Evolutionary conservation across 92 coral and sea anemone species (phyloP), one percentile per base, ranked within the genome.

Genomic region (Porites lobata): DNA sequence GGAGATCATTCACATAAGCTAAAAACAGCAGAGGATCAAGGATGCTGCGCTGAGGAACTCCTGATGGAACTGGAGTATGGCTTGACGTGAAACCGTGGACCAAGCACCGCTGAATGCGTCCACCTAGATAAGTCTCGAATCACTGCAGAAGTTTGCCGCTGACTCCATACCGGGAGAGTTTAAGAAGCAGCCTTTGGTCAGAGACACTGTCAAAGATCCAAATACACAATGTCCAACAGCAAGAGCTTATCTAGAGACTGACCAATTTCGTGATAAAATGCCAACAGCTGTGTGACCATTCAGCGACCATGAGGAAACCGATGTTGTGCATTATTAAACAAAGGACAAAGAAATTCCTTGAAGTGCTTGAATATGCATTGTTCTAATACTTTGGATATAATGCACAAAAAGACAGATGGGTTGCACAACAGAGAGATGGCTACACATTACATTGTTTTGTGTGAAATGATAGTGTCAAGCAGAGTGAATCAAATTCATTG

Each of bases 81-180:
- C 90, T 77, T 2, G 85, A 86, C 1, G 90, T 77, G 72, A 76
- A 77, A 52, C 90, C 85, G 8, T 77, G 89, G 89, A 85, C 75
- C 64, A 58, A 73, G 65, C 85, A 77, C 52, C 67, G 85, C 72
- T 77, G 90, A 13, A 65, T 68, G 63, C 89, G 63, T 56, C 89
- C 84, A 69, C 57, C 66, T 22, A 85, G 74, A 7, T 85, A 75
- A 62, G 77, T 86, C 76, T 66, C 78, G 20, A 76, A 75, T 85
- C 90, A 86, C 85, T 86, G 85, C 50, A 86, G 77, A 57, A 77
- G 53, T 53, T 66, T 77, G 53, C 77, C 70, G 61, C 64, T 52
- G 65, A 86, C 70, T 17, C 90, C 85, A 71, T 51, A 17, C 47
- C 47, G 0, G 5, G 47, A 38, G 47, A 38, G 6, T 38, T 38